phyloP scores from a whole-genome alignment of 2,888 invertebrate species.

The Leucophora obtusa region DNA sequence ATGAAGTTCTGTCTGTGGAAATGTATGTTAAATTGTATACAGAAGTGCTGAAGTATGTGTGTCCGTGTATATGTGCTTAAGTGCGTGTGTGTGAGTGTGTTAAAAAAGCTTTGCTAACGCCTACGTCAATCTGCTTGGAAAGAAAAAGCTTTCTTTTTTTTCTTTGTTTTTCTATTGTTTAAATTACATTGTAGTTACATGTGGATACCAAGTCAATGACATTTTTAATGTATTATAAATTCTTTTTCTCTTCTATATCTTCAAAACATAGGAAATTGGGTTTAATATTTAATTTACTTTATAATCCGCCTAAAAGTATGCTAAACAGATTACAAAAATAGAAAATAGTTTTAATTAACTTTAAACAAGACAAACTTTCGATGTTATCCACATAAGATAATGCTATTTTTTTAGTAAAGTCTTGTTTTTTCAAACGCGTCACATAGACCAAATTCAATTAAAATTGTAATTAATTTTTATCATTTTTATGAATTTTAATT shows the following conservation, averaged over 20 bases:
- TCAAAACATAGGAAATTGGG: conserved; percentile 7
- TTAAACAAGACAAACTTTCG: background rate
- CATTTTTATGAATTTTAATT: too few relatives aligned
- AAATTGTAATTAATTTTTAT: too few relatives aligned
- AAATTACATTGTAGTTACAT: conserved; percentile 26
- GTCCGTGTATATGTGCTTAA: background rate
- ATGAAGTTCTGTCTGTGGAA: background rate
- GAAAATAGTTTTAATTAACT: background rate
- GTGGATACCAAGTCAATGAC: conserved; percentile 61
- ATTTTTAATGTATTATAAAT: conserved; percentile 31
- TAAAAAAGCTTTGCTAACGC: conserved; percentile 59
- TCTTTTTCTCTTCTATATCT: background rate
- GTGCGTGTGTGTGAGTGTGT: background rate
- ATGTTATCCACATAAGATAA: too few relatives aligned
- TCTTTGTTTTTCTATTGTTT: conserved; percentile 22
- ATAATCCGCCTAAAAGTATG: background rate
- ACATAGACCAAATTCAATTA: too few relatives aligned
- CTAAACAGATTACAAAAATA: background rate
- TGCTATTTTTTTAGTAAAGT: too few relatives aligned
- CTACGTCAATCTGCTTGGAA: conserved; percentile 56
- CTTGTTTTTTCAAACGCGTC: too few relatives aligned
- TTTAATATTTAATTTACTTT: background rate
- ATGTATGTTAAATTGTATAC: background rate
- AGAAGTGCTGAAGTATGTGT: background rate
- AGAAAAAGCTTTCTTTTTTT: conserved; percentile 46